phyloP scores from a whole-genome alignment of 2,888 invertebrate genomes.

The Chironomus riparius region DNA sequence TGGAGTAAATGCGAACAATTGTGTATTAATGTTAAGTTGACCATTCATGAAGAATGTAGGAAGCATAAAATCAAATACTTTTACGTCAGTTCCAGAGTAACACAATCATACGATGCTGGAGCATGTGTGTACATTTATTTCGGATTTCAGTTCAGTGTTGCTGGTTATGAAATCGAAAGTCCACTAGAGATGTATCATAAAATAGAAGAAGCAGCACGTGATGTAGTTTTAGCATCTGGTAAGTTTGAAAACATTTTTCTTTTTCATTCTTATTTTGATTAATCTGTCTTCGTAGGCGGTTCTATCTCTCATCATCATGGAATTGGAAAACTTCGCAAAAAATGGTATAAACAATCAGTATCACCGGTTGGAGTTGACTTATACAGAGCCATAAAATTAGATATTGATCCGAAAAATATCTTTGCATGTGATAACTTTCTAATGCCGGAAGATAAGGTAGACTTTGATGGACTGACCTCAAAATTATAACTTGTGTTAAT shows the following conservation, averaged over 20 bases:
- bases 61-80: constrained; percentile 51
- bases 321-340: constrained; percentile 83
- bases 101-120: constrained; percentile 95
- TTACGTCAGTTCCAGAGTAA: constrained; percentile 73
- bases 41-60: constrained; percentile 37
- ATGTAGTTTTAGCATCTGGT: too few species aligned
- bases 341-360: constrained; percentile 78
- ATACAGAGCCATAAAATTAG: constrained; percentile 70
- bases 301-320: constrained; percentile 96
- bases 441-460: too few species aligned
- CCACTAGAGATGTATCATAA: too few species aligned
- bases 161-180: constrained; percentile 35
- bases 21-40: constrained; percentile 83
- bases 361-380: constrained; percentile 71
- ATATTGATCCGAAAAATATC: constrained; percentile 89
- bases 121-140: constrained; percentile 95
- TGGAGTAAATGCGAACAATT: constrained; percentile 82
- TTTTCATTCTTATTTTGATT: background rate
- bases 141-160: constrained; percentile 58
- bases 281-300: constrained; percentile 37
- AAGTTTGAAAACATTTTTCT: too few species aligned
- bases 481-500: too few species aligned
- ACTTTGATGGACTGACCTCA: too few species aligned
- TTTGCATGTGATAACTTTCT: constrained; percentile 44
- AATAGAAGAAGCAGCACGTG: too few species aligned